A percentile compares a stretch with the other conserved stretches of the same genome.
Conservation (phyloP, 2,113 vertebrate species). For the Balaeniceps rex region DNA sequence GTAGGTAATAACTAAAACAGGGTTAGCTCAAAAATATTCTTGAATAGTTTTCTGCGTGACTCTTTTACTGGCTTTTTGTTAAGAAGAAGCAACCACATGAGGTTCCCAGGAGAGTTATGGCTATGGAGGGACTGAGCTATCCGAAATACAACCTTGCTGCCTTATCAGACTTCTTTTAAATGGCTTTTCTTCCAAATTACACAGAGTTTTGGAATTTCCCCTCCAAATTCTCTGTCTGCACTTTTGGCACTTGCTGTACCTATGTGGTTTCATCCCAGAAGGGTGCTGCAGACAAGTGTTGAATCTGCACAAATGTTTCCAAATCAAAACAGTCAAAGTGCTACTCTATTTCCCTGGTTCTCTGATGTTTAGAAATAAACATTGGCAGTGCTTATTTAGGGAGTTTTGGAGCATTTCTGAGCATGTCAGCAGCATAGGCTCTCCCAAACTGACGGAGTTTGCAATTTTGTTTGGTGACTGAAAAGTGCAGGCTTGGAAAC, state of each 20-base stretch:
- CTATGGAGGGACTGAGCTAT: neutral
- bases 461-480: constrained; percentile 6
- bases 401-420: constrained; percentile 23
- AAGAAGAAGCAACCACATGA: neutral
- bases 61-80: neutral
- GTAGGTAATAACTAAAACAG: neutral
- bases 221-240: constrained; percentile 26
- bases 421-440: constrained; percentile 24
- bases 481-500: constrained; percentile 38
- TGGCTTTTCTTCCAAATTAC: neutral
- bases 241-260: constrained; percentile 58
- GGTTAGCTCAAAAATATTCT: neutral
- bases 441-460: neutral
- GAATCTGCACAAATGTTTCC: constrained; percentile 66
- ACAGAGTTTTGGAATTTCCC: neutral
- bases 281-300: constrained; percentile 59
- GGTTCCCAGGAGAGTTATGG: neutral
- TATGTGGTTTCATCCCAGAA: constrained; percentile 49
- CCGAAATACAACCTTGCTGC: neutral
- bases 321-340: constrained; percentile 49
- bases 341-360: constrained; percentile 56
- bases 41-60: neutral
- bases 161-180: neutral
- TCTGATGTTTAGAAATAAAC: constrained; percentile 73
- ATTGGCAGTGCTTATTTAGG: constrained; percentile 64